phyloP scores from a whole-genome alignment of 2,888 invertebrate genomes.

The Caenorhabditis sp. region DNA sequence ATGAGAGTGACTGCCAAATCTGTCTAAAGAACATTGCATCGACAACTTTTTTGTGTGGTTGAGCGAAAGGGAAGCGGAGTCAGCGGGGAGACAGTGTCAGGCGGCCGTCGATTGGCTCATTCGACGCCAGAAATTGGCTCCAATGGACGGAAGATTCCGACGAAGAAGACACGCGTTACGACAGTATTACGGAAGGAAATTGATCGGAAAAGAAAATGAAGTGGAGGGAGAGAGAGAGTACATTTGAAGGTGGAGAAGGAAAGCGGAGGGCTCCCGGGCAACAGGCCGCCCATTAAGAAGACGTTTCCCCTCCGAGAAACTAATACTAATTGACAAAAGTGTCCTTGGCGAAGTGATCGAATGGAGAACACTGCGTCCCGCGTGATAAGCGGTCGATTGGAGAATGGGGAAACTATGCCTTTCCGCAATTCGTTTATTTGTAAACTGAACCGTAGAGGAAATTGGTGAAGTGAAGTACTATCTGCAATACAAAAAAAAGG shows the following conservation, averaged over 20 bases:
- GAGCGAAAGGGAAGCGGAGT: slow-evolving; percentile 1
- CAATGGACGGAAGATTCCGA: no score
- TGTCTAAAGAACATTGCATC: neutral
- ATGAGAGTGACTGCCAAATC: neutral
- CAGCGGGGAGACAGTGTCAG: slow-evolving; percentile 34
- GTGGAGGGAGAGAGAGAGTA: no score
- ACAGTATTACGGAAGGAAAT: neutral
- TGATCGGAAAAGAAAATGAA: neutral
- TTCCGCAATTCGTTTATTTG: slow-evolving; percentile 27
- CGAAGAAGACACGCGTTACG: slow-evolving; percentile 9
- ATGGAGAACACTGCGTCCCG: no score
- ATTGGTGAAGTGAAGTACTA: slow-evolving; percentile 19
- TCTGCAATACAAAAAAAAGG: slow-evolving; percentile 19
- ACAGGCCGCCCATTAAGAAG: no score
- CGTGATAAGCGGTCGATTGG: no score
- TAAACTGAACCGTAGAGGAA: slow-evolving; percentile 16
- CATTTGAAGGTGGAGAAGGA: no score
- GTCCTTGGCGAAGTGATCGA: no score
- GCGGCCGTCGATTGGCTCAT: slow-evolving; percentile 49
- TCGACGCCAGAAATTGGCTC: slow-evolving; percentile 27
- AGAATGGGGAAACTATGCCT: neutral
- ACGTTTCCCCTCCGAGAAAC: no score
- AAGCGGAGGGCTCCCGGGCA: no score
- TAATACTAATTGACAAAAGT: no score
- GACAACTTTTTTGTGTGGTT: slow-evolving; percentile 17